phyloP scores from a whole-genome alignment of 2,797 vertebrate species.

The Furcifer pardalis region DNA sequence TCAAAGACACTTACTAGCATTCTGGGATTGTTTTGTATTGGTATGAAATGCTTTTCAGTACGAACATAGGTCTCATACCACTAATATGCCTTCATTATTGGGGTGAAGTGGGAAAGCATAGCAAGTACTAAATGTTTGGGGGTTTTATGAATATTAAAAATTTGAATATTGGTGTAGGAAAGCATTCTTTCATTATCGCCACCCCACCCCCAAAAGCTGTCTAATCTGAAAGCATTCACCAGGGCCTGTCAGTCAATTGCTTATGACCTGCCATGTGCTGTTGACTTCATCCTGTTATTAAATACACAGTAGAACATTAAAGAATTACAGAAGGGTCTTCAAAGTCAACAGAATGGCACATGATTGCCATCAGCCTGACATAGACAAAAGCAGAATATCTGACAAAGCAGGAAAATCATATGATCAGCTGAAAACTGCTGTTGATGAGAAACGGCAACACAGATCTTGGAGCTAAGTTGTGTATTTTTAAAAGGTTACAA shows the following conservation, averaged over 20 bases:
- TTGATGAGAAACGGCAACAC: not conserved
- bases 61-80: not conserved
- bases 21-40: conserved; percentile 10
- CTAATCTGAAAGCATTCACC: conserved; percentile 8
- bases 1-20: not conserved
- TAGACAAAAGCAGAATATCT: conserved; percentile 4
- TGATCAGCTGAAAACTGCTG: not conserved
- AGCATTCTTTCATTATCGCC: not conserved
- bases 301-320: conserved; percentile 13
- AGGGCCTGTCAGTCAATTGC: conserved; percentile 8
- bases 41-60: not conserved
- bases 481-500: not conserved
- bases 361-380: conserved; percentile 11
- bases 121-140: conserved; percentile 13
- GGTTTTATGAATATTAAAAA: no score
- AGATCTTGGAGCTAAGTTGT: not conserved
- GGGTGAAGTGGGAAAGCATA: not conserved
- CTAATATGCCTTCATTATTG: not conserved
- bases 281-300: conserved; percentile 30
- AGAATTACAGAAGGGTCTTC: conserved; percentile 19
- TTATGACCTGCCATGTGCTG: conserved; percentile 26
- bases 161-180: not conserved
- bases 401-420: not conserved
- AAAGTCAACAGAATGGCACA: conserved; percentile 21
- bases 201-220: not conserved